Base-by-base conservation (phyloP, 2,113 vertebrate genomes). In the Spermophilus dauricus region DNA sequence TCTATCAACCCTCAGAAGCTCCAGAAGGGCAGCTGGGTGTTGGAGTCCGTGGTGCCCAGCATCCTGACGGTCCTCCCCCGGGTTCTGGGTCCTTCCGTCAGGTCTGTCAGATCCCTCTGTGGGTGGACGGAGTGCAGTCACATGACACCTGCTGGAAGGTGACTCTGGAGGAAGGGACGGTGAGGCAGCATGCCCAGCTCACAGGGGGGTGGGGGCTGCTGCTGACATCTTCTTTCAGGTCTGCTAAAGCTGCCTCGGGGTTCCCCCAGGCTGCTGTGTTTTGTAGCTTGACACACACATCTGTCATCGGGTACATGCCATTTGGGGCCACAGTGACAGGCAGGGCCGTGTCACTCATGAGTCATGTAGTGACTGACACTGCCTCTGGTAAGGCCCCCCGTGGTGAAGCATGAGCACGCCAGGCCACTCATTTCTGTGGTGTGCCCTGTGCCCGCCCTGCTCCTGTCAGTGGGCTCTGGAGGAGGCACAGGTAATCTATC, bases 211-310 rank as follows among this genome's bases (percentile, higher is more conserved):
- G 8, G 8, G 45, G 45, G 45, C 45, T 45, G 8, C 72, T 45
- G 76, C 51, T 87, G 76, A 96, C 82, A 63, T 94, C 90, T 96
- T 45, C 77, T 70, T 96, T 92, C 70, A 65, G 32, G 51, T 76
- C n/a, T 70, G 22, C 20, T 18, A 37, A 34, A 51, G 37, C 80
- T 67, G 76, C 51, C 90, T 75, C 13, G 34, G 39, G 56, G 56
- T 56, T 93, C 80, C 58, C 42, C 26, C 37, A n/a, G 69, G 34
- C 63, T 45, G 28, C 48, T 56, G 69, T 83, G 77, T 61, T 42
- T 42, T 42, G 5, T 94, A 76, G 48, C 76, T 89, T 88, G 84
- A 96, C 94, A 94, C 22, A 61, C 13, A 58, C 1, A 0, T 61
- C 80, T 95, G 72, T 97, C 90, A 87, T 56, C 32, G 8, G 13